A percentile compares a stretch with the other conserved stretches of the same genome.
Conservation (phyloP, 2,113 vertebrate genomes). For the Sinosuthora webbiana region DNA sequence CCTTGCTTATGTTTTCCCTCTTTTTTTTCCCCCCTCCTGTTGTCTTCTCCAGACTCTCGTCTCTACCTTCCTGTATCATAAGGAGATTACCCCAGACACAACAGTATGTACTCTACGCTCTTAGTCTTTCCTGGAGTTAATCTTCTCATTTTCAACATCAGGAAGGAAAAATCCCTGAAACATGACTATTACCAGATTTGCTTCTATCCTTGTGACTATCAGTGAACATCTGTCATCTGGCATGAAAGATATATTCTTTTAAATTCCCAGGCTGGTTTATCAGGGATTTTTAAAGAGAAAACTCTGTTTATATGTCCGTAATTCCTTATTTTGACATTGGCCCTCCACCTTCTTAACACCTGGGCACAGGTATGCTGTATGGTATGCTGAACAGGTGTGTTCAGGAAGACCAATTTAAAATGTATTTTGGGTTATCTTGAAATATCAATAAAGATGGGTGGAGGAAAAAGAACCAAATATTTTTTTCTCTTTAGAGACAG, state of each 20-base stretch:
- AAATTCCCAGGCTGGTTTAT: neutral
- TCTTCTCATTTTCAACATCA: neutral
- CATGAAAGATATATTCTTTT: neutral
- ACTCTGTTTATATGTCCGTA: neutral
- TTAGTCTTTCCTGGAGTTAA: neutral
- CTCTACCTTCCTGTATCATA: neutral
- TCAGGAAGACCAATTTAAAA: neutral
- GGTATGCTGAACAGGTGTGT: neutral
- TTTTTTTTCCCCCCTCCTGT: neutral
- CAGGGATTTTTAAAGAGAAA: neutral
- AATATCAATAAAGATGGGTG: neutral
- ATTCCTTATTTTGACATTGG: neutral
- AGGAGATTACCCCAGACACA: neutral
- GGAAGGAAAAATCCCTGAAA: neutral
- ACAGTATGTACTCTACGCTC: neutral
- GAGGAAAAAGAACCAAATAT: neutral
- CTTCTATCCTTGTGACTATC: neutral
- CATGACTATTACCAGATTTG: constrained; percentile 24
- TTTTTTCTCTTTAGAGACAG: neutral
- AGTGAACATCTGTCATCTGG: neutral
- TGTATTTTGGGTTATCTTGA: neutral
- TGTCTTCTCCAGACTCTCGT: neutral
- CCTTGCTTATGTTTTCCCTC: neutral
- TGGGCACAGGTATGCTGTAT: neutral
- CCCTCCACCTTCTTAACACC: neutral